Base-by-base conservation (phyloP, 1,140 invertebrate genomes). In the Anadara kagoshimensis region DNA sequence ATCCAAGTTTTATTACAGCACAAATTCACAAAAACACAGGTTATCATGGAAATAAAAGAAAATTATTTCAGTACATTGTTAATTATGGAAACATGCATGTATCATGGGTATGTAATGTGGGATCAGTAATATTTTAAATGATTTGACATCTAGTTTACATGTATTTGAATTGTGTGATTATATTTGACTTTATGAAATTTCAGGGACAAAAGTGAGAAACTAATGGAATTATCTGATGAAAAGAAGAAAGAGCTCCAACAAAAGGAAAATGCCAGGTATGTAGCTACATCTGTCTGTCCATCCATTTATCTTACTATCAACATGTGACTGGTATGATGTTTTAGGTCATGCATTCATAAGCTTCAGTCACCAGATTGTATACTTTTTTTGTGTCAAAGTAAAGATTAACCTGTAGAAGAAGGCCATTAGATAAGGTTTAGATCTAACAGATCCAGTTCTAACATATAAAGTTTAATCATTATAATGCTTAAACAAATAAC, bases 121-220 rank as follows among this genome's bases (percentile, higher is more conserved):
- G n/a, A n/a, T n/a, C n/a, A n/a, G n/a, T n/a, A n/a, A n/a, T n/a
- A n/a, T n/a, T n/a, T n/a, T n/a, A n/a, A n/a, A n/a, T n/a, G n/a
- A n/a, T n/a, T n/a, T n/a, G n/a, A n/a, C n/a, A n/a, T n/a, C n/a
- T n/a, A n/a, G n/a, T n/a, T n/a, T n/a, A n/a, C n/a, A n/a, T n/a
- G n/a, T n/a, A n/a, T n/a, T n/a, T n/a, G n/a, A n/a, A n/a, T n/a
- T 36, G 29, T 36, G 7, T 36, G 29, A 3, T 36, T 3, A 36
- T 3, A 3, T 36, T 7, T 3, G 7, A 36, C 29, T 3, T 36
- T 36, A 7, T 36, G 2, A 73, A 69, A 76, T 85, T 90, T 22
- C 85, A 94, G 94, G 83, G 93, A 95, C 90, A 91, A 84, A 66
- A 90, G 89, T 64, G 93, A 94, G 87, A 85, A 90, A 73, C 78